A percentile compares a stretch with the other conserved stretches of the same genome.
These are phyloP conservation scores for Drosophila serrata DNA, from an alignment of 1,140 invertebrate genomes.

Conservation along the genomic window DNA sequence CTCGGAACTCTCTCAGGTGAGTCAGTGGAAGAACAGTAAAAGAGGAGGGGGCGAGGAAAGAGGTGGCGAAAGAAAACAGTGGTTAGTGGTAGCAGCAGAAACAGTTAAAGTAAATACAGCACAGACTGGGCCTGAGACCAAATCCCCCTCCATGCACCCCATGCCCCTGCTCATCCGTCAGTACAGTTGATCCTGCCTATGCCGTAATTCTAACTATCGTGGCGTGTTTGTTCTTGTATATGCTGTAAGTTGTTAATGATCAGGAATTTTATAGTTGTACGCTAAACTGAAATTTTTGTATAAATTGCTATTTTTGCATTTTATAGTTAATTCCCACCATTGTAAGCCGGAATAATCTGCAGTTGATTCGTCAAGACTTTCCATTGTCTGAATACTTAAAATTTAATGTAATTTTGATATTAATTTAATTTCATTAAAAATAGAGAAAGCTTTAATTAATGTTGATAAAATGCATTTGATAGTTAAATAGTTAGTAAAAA, in stretches of 20 bases:
- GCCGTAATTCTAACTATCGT: background rate
- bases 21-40: constrained; percentile 47
- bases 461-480: background rate
- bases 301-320: too few relatives aligned
- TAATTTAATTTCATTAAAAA: background rate
- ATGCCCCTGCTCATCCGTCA: constrained; percentile 2
- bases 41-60: constrained; percentile 10
- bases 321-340: constrained; percentile 1
- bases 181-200: constrained; percentile 13
- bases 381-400: background rate
- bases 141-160: constrained; percentile 4
- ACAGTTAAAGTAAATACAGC: constrained; percentile 39
- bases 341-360: background rate
- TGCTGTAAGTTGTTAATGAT: background rate
- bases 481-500: background rate
- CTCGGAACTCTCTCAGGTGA: constrained; percentile 86
- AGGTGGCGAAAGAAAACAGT: constrained; percentile 13
- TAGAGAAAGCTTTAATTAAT: background rate
- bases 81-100: constrained; percentile 32
- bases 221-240: background rate
- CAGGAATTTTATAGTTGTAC: background rate
- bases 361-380: background rate
- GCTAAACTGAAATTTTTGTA: too few relatives aligned
- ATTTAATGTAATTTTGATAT: background rate
- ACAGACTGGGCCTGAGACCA: background rate